phyloP scores from a whole-genome alignment of 2,888 invertebrate genomes.

The Catocala fraxini region DNA sequence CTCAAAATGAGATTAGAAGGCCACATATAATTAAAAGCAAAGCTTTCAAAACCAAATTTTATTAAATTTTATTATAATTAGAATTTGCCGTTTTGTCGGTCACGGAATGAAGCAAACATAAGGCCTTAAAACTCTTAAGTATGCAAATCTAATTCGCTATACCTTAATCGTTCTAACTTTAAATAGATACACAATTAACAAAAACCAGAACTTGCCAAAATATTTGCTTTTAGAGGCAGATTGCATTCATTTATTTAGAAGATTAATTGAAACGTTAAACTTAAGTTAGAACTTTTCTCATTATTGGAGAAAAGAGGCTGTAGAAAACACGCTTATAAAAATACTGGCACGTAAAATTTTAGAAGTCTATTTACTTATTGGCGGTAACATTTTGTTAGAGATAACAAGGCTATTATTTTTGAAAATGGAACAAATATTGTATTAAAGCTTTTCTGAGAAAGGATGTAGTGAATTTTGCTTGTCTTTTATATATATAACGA shows the following conservation, averaged over 20 bases:
- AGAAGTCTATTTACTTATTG: constrained; percentile 25
- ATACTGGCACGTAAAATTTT: constrained; percentile 40
- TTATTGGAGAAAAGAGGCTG: constrained; percentile 37
- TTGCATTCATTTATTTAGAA: constrained; percentile 53
- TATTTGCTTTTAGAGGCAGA: constrained; percentile 40
- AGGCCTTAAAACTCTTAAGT: no score
- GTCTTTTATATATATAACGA: no score
- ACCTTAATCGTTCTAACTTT: constrained; percentile 42
- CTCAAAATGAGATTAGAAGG: no score
- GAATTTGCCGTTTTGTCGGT: constrained; percentile 11
- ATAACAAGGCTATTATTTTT: constrained; percentile 1
- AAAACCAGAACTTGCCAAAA: constrained; percentile 43
- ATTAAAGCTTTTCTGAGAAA: not conserved
- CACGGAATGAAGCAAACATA: no score
- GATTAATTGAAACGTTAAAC: constrained; percentile 53
- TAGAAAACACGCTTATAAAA: constrained; percentile 27
- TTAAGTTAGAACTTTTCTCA: constrained; percentile 51
- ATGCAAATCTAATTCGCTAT: constrained; percentile 57
- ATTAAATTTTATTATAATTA: no score
- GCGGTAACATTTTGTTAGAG: not conserved
- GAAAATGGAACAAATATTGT: not conserved
- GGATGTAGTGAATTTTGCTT: not conserved
- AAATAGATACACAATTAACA: constrained; percentile 47
- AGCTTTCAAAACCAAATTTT: no score
- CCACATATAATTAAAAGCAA: no score